Evolutionary conservation across 2,888 invertebrate genomes (phyloP).

Genomic region (Harpalus rufipes): DNA sequence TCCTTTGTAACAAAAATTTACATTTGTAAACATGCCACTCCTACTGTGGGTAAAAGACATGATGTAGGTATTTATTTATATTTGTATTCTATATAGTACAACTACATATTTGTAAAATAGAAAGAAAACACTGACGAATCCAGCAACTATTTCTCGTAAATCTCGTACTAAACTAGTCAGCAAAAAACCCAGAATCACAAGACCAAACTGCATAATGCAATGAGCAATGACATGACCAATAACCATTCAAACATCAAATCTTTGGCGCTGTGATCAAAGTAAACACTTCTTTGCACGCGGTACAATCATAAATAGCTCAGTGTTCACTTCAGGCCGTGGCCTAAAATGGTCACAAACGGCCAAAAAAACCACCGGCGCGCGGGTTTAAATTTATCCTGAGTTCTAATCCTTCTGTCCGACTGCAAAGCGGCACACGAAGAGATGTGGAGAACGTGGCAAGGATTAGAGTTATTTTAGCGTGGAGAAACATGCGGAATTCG

Average conservation of each 20-base stretch:
- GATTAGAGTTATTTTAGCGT: slow-evolving; percentile 68
- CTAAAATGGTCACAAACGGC: slow-evolving; percentile 65
- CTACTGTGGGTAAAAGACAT: neutral
- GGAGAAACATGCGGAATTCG: slow-evolving; percentile 75
- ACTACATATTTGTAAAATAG: neutral
- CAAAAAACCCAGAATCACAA: slow-evolving; percentile 50
- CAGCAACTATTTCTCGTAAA: neutral
- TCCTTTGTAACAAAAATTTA: too few species aligned
- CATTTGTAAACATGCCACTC: too few species aligned
- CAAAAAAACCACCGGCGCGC: slow-evolving; percentile 61
- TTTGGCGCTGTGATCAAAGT: slow-evolving; percentile 44
- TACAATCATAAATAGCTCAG: slow-evolving; percentile 42
- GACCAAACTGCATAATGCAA: slow-evolving; percentile 33
- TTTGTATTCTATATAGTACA: too few species aligned
- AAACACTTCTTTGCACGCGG: slow-evolving; percentile 49
- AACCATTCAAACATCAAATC: slow-evolving; percentile 26
- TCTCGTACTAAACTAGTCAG: neutral
- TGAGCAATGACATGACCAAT: slow-evolving; percentile 17
- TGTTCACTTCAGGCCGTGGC: slow-evolving; percentile 44
- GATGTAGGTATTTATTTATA: neutral
- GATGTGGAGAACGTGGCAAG: slow-evolving; percentile 43
- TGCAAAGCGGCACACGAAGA: slow-evolving; percentile 23
- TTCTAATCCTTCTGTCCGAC: neutral
- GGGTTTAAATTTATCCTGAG: slow-evolving; percentile 51
- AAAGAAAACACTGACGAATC: slow-evolving; percentile 13